Conservation (phyloP, 1,140 invertebrate genomes). For the Drosophila micromelanica region DNA sequence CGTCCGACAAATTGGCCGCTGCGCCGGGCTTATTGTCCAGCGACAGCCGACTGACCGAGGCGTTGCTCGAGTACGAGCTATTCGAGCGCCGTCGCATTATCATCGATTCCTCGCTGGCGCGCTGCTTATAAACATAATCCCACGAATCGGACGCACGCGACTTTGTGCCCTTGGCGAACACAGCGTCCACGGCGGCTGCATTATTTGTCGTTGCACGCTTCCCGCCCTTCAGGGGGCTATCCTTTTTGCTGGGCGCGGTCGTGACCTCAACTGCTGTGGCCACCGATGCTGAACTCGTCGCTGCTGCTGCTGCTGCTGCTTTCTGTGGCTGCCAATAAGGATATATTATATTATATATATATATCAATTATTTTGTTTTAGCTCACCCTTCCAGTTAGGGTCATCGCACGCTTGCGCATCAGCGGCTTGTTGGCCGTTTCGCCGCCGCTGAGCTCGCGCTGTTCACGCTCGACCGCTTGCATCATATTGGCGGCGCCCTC, state of each 20-base stretch:
- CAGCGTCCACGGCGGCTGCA: constrained; percentile 13
- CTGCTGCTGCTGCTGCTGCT: constrained; percentile 67
- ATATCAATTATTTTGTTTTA: too few species aligned
- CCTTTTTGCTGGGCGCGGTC: constrained; percentile 60
- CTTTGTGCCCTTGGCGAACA: constrained; percentile 60
- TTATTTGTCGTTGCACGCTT: constrained; percentile 28
- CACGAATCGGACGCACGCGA: constrained; percentile 85
- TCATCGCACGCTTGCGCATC: constrained; percentile 85
- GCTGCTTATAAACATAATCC: constrained; percentile 86
- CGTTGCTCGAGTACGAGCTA: constrained; percentile 91
- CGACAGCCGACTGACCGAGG: constrained; percentile 85
- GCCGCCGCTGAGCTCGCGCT: constrained; percentile 62
- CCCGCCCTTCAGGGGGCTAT: constrained; percentile 13
- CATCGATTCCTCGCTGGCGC: constrained; percentile 89
- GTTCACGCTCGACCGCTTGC: constrained; percentile 89
- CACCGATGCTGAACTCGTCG: constrained; percentile 13
- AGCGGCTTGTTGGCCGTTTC: constrained; percentile 84
- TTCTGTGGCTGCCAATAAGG: constrained; percentile 30
- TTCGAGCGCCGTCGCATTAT: constrained; percentile 92
- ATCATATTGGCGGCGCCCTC: constrained; percentile 94
- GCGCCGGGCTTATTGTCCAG: constrained; percentile 59
- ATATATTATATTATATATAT: too few species aligned
- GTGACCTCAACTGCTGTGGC: background rate
- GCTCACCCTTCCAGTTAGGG: constrained; percentile 85
- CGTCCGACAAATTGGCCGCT: constrained; percentile 45